Evolutionary conservation across 1,140 invertebrate species (phyloP).

Genomic region (Zaprionus africanus): DNA sequence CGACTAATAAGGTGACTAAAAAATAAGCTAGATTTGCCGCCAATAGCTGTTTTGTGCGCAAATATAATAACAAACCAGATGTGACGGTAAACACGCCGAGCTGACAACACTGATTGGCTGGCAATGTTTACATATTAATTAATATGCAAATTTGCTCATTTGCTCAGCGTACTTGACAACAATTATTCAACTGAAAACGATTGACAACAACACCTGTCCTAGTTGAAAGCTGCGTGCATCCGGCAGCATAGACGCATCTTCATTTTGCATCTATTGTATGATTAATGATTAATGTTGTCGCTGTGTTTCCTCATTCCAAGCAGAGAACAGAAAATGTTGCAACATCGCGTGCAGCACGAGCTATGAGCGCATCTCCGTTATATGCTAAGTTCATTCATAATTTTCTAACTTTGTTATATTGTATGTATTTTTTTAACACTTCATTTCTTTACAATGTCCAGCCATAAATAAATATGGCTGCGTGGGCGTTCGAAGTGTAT

Average conservation of each 20-base stretch:
- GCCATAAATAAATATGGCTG: constrained; percentile 2
- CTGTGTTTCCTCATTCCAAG: constrained; percentile 32
- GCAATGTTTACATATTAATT: constrained; percentile 56
- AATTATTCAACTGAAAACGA: constrained; percentile 58
- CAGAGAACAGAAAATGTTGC: constrained; percentile 1
- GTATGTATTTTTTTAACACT: not conserved
- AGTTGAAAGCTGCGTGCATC: constrained; percentile 39
- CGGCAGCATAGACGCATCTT: constrained; percentile 50
- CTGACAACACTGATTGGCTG: too few species aligned
- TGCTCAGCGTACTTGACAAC: constrained; percentile 58
- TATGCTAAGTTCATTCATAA: not conserved
- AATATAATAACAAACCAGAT: too few species aligned
- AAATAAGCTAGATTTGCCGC: not conserved
- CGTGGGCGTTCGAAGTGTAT: not conserved
- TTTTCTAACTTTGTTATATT: too few species aligned
- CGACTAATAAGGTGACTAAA: too few species aligned
- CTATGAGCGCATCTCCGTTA: not conserved
- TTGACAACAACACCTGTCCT: constrained; percentile 27
- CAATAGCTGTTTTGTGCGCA: not conserved
- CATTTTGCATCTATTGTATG: not conserved
- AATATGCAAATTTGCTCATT: constrained; percentile 58
- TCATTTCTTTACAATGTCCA: not conserved
- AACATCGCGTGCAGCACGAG: not conserved
- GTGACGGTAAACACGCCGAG: not conserved
- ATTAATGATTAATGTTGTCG: constrained; percentile 18